Percentiles rank a stretch among this genome's conserved stretches.
Evolutionary conservation across 1,140 invertebrate genomes (phyloP).

Genomic region (Yoshiicerus persimilis): DNA sequence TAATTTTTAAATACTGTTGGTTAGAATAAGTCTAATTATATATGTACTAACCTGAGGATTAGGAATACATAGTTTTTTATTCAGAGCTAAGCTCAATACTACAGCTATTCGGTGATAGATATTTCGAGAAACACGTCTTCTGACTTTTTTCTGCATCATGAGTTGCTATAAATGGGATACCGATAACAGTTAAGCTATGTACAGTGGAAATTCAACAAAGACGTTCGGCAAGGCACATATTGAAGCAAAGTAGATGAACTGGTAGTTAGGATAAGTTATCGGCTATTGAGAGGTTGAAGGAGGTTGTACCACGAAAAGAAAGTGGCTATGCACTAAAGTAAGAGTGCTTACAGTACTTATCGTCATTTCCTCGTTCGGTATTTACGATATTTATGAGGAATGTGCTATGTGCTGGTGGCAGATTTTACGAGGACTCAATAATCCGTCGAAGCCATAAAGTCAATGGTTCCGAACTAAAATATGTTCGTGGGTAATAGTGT

Average conservation of each 20-base stretch:
- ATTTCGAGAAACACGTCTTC: no score
- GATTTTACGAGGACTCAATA: slow-evolving; percentile 22
- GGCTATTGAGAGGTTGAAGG: neutral
- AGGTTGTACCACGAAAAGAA: neutral
- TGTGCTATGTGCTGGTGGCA: neutral
- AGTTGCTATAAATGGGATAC: no score
- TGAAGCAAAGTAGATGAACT: neutral
- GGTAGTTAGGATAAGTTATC: neutral
- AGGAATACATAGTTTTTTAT: no score
- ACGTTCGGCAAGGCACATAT: neutral
- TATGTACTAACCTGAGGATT: no score
- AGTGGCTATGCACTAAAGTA: no score
- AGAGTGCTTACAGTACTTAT: neutral
- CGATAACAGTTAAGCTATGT: no score
- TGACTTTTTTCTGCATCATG: no score
- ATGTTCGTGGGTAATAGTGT: neutral
- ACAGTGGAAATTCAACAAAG: neutral
- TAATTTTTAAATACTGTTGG: no score
- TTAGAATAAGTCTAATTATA: no score
- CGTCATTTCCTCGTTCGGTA: neutral
- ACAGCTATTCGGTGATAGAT: no score
- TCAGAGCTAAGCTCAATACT: no score
- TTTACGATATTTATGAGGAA: neutral
- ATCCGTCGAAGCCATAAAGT: neutral
- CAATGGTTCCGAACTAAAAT: slow-evolving; percentile 4